Percentiles rank a stretch among this genome's conserved stretches.
These are phyloP conservation scores for Rhopilema esculentum DNA, from an alignment of 30 jellyfish, hydroid and myxozoan genomes.

Conservation along the genomic window DNA sequence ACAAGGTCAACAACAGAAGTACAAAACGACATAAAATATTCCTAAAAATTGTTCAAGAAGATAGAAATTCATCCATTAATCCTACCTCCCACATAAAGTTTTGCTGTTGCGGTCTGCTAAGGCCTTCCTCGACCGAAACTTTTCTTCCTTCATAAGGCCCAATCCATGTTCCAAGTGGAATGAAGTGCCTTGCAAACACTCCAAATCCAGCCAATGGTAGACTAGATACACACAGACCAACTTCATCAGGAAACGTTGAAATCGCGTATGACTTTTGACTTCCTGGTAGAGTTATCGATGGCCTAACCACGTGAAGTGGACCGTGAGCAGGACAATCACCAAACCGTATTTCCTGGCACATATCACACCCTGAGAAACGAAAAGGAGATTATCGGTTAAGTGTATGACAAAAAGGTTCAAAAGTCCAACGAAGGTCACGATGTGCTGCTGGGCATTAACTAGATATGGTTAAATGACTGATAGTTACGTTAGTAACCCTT, in stretches of 20 bases:
- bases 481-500: too few relatives aligned
- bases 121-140: slow-evolving; percentile 91
- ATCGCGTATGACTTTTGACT: slow-evolving; percentile 93
- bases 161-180: slow-evolving; percentile 98
- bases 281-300: slow-evolving; percentile 75
- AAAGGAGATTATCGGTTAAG: too few relatives aligned
- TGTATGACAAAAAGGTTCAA: too few relatives aligned
- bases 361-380: slow-evolving; percentile 91
- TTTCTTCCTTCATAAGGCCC: slow-evolving; percentile 98
- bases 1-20: not conserved
- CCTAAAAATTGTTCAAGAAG: too few relatives aligned
- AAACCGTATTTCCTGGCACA: slow-evolving; percentile 97
- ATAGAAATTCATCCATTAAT: not conserved
- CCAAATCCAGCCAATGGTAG: slow-evolving; percentile 97
- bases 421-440: too few relatives aligned
- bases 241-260: slow-evolving; percentile 98
- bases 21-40: not conserved
- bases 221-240: slow-evolving; percentile 93
- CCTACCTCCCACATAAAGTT: slow-evolving; percentile 97
- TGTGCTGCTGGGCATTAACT: too few relatives aligned
- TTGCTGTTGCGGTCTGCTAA: slow-evolving; percentile 80
- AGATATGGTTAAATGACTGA: too few relatives aligned
- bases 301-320: slow-evolving; percentile 78
- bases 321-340: slow-evolving; percentile 99
- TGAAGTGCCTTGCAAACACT: slow-evolving; percentile 92